These are phyloP conservation scores for Ochotona princeps DNA, from an alignment of 2,113 vertebrate species.

Conservation along the genomic window DNA sequence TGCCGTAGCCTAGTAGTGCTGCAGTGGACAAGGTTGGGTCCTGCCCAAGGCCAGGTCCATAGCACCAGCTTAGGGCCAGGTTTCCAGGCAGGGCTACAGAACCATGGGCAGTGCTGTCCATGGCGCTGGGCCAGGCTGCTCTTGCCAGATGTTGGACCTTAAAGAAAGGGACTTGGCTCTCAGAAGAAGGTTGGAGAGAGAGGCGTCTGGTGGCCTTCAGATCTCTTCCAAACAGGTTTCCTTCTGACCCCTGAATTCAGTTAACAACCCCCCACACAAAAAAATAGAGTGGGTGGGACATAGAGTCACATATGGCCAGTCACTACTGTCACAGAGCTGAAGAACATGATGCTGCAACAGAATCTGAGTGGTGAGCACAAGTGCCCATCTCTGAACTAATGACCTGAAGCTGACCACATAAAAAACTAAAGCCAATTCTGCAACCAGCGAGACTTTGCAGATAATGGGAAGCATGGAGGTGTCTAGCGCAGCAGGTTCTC, in stretches of 20 bases:
- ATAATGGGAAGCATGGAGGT: neutral
- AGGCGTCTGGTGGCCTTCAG: neutral
- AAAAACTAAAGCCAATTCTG: conserved; percentile 4
- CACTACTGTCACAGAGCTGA: neutral
- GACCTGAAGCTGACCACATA: neutral
- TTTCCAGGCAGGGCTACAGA: neutral
- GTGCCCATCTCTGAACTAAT: neutral
- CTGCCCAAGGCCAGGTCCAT: neutral
- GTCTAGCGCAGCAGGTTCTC: no score
- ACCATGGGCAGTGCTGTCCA: no score
- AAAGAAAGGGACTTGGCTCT: neutral
- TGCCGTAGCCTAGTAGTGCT: no score
- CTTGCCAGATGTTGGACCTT: neutral
- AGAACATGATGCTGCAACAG: neutral
- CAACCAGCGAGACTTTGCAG: conserved; percentile 2
- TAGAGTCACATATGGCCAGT: neutral
- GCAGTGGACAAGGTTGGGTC: neutral
- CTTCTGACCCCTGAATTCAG: neutral
- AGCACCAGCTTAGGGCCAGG: neutral
- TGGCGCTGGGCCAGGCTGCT: neutral
- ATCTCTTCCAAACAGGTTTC: neutral
- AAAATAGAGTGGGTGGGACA: neutral
- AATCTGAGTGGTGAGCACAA: neutral
- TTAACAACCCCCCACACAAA: neutral
- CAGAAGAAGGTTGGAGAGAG: neutral